Conservation (phyloP, 1,140 invertebrate species). For the Latrodectus geometricus region DNA sequence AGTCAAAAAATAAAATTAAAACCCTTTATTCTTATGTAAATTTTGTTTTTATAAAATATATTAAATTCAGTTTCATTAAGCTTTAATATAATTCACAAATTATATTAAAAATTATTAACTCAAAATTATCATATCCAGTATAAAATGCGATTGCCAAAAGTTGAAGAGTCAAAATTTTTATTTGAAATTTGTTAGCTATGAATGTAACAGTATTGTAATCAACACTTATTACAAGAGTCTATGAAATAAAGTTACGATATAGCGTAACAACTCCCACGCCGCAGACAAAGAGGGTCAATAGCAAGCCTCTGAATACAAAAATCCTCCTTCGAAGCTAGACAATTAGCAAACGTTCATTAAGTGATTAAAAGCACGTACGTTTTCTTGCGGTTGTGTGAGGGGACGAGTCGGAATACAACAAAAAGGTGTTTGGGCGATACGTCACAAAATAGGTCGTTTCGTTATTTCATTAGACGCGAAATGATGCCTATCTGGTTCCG, state of each 20-base stretch:
- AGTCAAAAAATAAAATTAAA: too few relatives aligned
- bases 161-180: too few relatives aligned
- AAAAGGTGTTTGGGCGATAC: conserved; percentile 18
- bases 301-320: not conserved
- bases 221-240: too few relatives aligned
- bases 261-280: not conserved
- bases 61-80: too few relatives aligned
- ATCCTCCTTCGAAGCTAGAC: not conserved
- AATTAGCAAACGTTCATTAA: conserved; percentile 4
- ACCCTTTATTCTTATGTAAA: too few relatives aligned
- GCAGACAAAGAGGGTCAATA: not conserved
- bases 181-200: not conserved
- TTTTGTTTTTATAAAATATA: too few relatives aligned
- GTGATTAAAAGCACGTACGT: conserved; percentile 21
- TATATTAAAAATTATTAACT: too few relatives aligned
- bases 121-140: too few relatives aligned
- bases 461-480: conserved; percentile 22
- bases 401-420: not conserved
- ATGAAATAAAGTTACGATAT: too few relatives aligned
- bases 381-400: not conserved
- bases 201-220: too few relatives aligned
- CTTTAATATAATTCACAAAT: too few relatives aligned
- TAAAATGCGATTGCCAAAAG: too few relatives aligned
- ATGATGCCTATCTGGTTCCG: conserved; percentile 20
- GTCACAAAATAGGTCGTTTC: conserved; percentile 33